A percentile compares a stretch with the other conserved stretches of the same genome.
phyloP scores from a whole-genome alignment of 2,113 vertebrate species.

The Archocentrus centrarchus region DNA sequence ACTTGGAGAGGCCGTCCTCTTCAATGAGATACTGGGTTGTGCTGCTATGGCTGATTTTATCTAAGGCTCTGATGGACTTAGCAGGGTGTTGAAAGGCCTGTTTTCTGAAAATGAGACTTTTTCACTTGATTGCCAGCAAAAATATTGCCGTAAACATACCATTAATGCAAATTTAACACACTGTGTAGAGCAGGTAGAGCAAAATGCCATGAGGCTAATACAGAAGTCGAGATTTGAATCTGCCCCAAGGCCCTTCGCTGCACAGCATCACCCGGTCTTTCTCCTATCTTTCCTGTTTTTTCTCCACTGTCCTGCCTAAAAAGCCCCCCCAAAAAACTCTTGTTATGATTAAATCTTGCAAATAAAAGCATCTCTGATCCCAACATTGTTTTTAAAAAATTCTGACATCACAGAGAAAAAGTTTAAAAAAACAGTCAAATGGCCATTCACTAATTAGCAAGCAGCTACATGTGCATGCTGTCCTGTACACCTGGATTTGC shows the following conservation, averaged over 20 bases:
- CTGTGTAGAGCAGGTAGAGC: background rate
- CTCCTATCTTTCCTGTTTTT: background rate
- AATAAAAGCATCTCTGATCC: conserved; percentile 7
- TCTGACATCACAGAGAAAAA: conserved; percentile 19
- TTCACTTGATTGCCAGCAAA: background rate
- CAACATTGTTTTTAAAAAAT: background rate
- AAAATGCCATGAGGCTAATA: background rate
- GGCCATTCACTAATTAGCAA: conserved; percentile 61
- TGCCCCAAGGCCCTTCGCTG: background rate
- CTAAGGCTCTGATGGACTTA: background rate
- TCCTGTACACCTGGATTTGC: conserved; percentile 61
- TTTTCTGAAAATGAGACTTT: background rate
- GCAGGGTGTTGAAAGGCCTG: background rate
- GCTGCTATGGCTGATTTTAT: background rate
- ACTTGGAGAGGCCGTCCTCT: background rate
- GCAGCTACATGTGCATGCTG: conserved; percentile 49
- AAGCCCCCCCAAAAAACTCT: background rate
- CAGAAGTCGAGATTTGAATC: background rate
- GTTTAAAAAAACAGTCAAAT: conserved; percentile 36
- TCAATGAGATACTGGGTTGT: background rate
- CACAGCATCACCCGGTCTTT: background rate
- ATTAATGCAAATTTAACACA: background rate
- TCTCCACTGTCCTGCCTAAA: background rate
- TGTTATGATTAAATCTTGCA: background rate
- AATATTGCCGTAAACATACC: background rate